Evolutionary conservation across 2,113 vertebrate species (phyloP).

Genomic region (Otolemur garnettii): DNA sequence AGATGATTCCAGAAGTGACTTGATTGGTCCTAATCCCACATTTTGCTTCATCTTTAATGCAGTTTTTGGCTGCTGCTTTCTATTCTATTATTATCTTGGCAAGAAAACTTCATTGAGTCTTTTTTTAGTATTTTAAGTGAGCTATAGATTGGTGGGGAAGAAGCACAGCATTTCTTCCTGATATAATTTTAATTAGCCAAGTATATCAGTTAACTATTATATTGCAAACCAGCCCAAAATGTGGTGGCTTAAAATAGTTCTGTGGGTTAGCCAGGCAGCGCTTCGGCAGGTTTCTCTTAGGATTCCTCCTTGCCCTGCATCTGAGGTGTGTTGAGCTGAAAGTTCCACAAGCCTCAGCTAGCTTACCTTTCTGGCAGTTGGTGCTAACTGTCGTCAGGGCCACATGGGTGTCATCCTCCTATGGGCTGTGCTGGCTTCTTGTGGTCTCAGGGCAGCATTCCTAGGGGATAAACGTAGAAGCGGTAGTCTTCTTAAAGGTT

Average conservation of each 20-base stretch:
- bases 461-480: not conserved
- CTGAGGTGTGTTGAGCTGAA: not conserved
- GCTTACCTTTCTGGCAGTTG: not conserved
- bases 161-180: not conserved
- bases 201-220: not conserved
- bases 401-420: not conserved
- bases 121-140: not conserved
- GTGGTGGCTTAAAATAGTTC: not conserved
- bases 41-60: not conserved
- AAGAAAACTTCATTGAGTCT: not conserved
- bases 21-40: not conserved
- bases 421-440: not conserved
- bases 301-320: not conserved
- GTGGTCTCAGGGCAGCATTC: not conserved
- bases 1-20: not conserved
- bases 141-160: not conserved
- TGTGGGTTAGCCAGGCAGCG: not conserved
- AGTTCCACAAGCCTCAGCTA: not conserved
- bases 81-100: not conserved
- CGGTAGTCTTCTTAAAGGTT: not conserved
- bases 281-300: not conserved
- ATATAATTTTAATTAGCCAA: not conserved
- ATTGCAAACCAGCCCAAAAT: not conserved
- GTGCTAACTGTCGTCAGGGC: not conserved
- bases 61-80: not conserved